Conservation (phyloP, 2,113 vertebrate species). For the Gracilinanus agilis region DNA sequence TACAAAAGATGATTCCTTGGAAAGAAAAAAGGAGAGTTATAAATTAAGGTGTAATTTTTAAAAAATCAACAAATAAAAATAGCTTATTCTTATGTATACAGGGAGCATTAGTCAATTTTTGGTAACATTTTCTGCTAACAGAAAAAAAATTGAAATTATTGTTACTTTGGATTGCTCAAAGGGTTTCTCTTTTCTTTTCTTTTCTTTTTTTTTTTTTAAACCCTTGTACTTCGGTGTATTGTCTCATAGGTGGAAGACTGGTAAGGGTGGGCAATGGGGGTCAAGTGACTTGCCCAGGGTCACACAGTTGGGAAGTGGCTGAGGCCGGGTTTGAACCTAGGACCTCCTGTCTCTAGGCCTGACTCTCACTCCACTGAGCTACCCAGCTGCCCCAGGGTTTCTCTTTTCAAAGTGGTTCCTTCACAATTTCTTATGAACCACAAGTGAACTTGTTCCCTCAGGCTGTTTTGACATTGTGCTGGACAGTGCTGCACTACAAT, state of each 20-base stretch:
- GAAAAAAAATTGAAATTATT: conserved; percentile 52
- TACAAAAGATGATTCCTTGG: background rate
- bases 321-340: too few relatives aligned
- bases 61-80: conserved; percentile 7
- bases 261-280: too few relatives aligned
- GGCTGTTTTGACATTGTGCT: conserved; percentile 48
- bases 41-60: background rate
- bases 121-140: conserved; percentile 19
- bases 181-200: conserved; percentile 63
- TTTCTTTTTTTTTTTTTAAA: too few relatives aligned
- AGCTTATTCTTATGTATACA: conserved; percentile 27
- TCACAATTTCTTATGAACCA: conserved; percentile 57
- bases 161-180: conserved; percentile 46
- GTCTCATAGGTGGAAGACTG: too few relatives aligned
- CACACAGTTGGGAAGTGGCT: too few relatives aligned
- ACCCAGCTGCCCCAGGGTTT: too few relatives aligned
- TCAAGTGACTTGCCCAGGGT: too few relatives aligned
- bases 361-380: too few relatives aligned
- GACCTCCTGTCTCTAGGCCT: too few relatives aligned
- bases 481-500: conserved; percentile 51
- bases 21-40: background rate
- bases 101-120: background rate
- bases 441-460: conserved; percentile 64
- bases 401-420: conserved; percentile 54
- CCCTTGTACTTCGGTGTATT: too few relatives aligned